Conservation (phyloP, 2,888 invertebrate genomes). For the Tetranychus piercei region DNA sequence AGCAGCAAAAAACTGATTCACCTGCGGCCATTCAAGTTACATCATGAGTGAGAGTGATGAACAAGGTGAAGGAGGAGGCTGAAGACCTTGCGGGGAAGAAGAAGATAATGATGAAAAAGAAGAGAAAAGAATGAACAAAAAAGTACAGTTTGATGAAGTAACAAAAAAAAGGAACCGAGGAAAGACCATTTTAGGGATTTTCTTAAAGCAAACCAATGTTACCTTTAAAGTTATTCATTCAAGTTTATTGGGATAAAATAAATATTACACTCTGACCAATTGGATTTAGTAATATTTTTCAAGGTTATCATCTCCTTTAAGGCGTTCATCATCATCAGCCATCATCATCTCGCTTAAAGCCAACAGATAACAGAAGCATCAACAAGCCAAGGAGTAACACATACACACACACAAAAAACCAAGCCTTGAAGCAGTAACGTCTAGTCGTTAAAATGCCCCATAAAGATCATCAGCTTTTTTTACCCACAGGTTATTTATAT, state of each 20-base stretch:
- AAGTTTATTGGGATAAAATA: neutral
- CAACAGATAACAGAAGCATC: neutral
- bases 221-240: neutral
- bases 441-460: neutral
- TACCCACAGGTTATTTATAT: neutral
- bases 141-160: neutral
- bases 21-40: neutral
- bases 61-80: neutral
- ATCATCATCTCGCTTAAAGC: neutral
- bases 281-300: neutral
- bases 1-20: neutral
- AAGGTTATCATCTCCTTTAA: constrained; percentile 1
- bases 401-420: neutral
- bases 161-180: neutral
- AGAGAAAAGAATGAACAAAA: neutral
- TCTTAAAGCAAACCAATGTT: neutral
- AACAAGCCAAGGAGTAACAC: neutral
- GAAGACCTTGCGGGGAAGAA: neutral
- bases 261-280: neutral
- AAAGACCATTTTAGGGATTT: neutral
- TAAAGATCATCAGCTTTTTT: neutral
- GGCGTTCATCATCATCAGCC: neutral
- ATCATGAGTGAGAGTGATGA: neutral
- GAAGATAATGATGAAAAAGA: neutral
- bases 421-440: neutral